Conservation (phyloP, 2,888 invertebrate genomes). For the Ochropleura leucogaster region DNA sequence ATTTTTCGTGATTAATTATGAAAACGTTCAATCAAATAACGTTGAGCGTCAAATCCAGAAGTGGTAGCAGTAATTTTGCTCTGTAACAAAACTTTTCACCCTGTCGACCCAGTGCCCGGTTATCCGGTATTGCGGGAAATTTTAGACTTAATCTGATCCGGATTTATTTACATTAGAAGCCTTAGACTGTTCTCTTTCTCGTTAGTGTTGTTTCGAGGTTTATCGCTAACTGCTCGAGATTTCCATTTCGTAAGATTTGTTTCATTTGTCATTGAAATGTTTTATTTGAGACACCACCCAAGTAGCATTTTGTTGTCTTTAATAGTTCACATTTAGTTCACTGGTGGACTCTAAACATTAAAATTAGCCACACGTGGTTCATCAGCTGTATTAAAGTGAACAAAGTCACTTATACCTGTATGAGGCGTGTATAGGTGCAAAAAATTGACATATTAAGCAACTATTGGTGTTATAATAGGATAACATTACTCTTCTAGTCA, state of each 20-base stretch:
- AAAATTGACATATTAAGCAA: no score
- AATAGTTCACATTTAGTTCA: no score
- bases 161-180: slow-evolving; percentile 67
- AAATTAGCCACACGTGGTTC: no score
- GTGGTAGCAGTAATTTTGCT: slow-evolving; percentile 64
- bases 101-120: slow-evolving; percentile 57
- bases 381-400: no score
- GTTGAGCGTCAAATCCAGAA: slow-evolving; percentile 67
- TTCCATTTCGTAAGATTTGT: slow-evolving; percentile 32
- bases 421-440: no score
- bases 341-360: no score
- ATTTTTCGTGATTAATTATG: slow-evolving; percentile 56
- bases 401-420: no score
- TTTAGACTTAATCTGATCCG: slow-evolving; percentile 65
- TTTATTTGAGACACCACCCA: no score
- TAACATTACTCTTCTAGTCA: no score
- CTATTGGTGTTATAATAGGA: no score
- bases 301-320: no score
- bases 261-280: slow-evolving; percentile 25
- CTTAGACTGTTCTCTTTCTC: slow-evolving; percentile 59
- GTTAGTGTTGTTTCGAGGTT: slow-evolving; percentile 47
- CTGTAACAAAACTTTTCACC: slow-evolving; percentile 68
- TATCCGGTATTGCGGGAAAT: slow-evolving; percentile 65
- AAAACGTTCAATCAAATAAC: slow-evolving; percentile 67
- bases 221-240: slow-evolving; percentile 33